Base-by-base conservation (phyloP, 2,113 vertebrate genomes). In the Coryphaenoides rupestris region DNA sequence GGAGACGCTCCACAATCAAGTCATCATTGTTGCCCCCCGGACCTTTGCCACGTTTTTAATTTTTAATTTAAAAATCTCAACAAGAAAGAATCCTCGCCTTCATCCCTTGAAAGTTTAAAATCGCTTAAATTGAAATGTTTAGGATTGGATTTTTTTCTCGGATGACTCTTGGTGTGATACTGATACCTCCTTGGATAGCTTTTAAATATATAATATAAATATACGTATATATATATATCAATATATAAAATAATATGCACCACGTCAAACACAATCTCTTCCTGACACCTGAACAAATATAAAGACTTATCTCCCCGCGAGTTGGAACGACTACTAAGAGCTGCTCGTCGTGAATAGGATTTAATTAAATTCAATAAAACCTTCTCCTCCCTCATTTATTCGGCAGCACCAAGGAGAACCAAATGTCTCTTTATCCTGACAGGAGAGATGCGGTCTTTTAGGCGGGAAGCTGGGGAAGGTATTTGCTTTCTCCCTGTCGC, bases 1-100 rank as follows among this genome's bases (percentile, higher is more conserved):
- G 79, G 77, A 73, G 79, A 76, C 66, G 77, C 72, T n/a, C n/a
- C 66, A 81, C 64, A 81, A 77, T 86, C 80, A 69, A 70, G 74
- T 76, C 60, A 70, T 64, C 72, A 83, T 80, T 79, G 77, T n/a
- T n/a, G n/a, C n/a, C 70, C 72, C 79, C 65, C 66, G 47, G 47
- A 50, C 74, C 75, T n/a, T n/a, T n/a, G n/a, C n/a, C n/a, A n/a
- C n/a, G n/a, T n/a, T n/a, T n/a, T n/a, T n/a, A n/a, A n/a, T n/a
- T n/a, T n/a, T n/a, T n/a, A n/a, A n/a, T 56, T 65, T 75, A 49
- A 68, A 74, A 78, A 64, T n/a, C n/a, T n/a, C n/a, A 33, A 56
- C 2, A 70, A 19, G n/a, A 40, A 40, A 40, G 24, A 26, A 26
- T 3, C 24, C 3, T 10, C 7, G 33, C 33, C n/a, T n/a, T 55